phyloP scores from a whole-genome alignment of 2,113 vertebrate genomes.

The Pituophis catenifer region DNA sequence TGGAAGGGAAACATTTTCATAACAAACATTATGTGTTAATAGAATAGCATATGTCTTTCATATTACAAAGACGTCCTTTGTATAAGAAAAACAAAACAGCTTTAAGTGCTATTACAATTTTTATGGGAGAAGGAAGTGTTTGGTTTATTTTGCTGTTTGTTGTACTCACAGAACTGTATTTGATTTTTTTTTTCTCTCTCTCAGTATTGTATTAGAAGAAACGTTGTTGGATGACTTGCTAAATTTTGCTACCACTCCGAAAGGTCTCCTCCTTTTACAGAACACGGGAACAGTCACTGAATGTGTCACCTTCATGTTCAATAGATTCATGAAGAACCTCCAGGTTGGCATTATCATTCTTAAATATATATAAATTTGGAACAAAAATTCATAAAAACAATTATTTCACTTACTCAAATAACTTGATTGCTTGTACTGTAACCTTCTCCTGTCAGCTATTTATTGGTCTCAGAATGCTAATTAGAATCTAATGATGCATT shows the following conservation, averaged over 20 bases:
- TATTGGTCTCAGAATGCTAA: not conserved
- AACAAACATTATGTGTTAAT: not conserved
- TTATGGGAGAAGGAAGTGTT: not conserved
- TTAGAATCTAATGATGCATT: constrained; percentile 22
- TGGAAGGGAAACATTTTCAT: not conserved
- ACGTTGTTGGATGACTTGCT: constrained; percentile 89
- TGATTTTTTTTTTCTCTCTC: constrained; percentile 34
- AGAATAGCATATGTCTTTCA: not conserved
- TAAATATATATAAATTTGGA: not conserved
- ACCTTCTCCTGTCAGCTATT: not conserved
- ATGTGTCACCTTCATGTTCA: constrained; percentile 89
- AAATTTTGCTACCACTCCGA: constrained; percentile 88
- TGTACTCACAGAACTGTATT: not conserved
- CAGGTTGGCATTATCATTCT: constrained; percentile 75
- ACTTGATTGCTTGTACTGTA: constrained; percentile 17
- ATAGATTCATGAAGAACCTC: constrained; percentile 81
- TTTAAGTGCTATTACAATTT: not conserved
- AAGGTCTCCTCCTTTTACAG: constrained; percentile 88
- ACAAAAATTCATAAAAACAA: not conserved
- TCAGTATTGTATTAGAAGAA: constrained; percentile 87
- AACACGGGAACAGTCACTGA: constrained; percentile 84
- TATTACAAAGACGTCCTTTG: not conserved
- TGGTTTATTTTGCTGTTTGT: not conserved
- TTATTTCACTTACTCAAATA: constrained; percentile 5
- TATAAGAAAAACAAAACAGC: not conserved